These are phyloP conservation scores for Hydropsyche tenuis DNA, from an alignment of 1,140 invertebrate genomes.

Conservation along the genomic window DNA sequence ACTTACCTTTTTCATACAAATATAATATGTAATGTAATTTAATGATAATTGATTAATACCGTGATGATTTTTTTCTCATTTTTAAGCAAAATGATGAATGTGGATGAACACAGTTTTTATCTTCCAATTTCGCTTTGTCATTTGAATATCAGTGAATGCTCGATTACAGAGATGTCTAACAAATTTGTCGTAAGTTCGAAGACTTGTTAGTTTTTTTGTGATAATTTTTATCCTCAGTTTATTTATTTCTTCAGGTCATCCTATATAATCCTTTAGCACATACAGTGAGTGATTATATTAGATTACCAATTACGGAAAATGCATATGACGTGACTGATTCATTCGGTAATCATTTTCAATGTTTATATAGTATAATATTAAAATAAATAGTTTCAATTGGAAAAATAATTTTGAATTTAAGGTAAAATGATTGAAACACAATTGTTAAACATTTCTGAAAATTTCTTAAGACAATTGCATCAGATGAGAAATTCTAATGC, in stretches of 20 bases:
- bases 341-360: slow-evolving; percentile 56
- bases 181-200: slow-evolving; percentile 65
- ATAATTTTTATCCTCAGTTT: too few species aligned
- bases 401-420: not conserved
- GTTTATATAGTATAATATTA: not conserved
- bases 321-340: slow-evolving; percentile 71
- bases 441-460: slow-evolving; percentile 67
- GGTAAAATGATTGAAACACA: not conserved
- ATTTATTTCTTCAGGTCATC: too few species aligned
- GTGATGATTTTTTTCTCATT: too few species aligned
- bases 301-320: slow-evolving; percentile 71
- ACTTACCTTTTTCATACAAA: not conserved
- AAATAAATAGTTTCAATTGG: not conserved
- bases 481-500: slow-evolving; percentile 69
- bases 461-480: slow-evolving; percentile 65
- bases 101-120: not conserved
- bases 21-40: not conserved
- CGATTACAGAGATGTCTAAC: slow-evolving; percentile 63
- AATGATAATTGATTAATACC: too few species aligned
- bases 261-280: slow-evolving; percentile 84
- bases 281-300: slow-evolving; percentile 68
- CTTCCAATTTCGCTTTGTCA: slow-evolving; percentile 24
- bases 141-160: slow-evolving; percentile 28
- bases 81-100: slow-evolving; percentile 21
- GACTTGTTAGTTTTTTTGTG: slow-evolving; percentile 18